Evolutionary conservation across 1,140 invertebrate genomes (phyloP).

Genomic region (Saccostrea echinata): DNA sequence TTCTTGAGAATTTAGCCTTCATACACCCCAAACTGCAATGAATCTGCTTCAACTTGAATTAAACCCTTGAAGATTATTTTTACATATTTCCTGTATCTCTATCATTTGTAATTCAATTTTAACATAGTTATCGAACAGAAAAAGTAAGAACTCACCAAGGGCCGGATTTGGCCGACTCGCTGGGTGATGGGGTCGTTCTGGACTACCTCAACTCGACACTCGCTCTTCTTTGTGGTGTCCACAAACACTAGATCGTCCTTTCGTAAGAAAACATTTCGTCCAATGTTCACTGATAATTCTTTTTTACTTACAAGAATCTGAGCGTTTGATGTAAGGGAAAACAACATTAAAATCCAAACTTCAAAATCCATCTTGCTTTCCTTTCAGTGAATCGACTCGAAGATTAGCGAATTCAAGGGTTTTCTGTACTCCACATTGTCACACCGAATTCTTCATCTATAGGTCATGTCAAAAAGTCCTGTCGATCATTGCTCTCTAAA

Average conservation of each 20-base stretch:
- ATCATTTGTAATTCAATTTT: no score
- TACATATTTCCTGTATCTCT: no score
- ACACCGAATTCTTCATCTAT: not conserved
- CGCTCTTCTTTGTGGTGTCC: slow-evolving; percentile 60
- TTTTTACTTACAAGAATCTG: slow-evolving; percentile 64
- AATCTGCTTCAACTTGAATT: no score
- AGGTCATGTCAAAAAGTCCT: not conserved
- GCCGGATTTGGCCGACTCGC: slow-evolving; percentile 71
- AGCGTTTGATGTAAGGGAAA: not conserved
- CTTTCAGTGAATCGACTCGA: not conserved
- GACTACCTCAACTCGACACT: slow-evolving; percentile 73
- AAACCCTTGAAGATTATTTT: no score
- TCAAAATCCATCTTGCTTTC: slow-evolving; percentile 42
- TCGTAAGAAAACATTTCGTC: slow-evolving; percentile 71
- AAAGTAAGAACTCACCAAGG: slow-evolving; percentile 66
- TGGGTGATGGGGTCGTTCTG: slow-evolving; percentile 75
- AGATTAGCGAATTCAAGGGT: not conserved
- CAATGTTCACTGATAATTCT: slow-evolving; percentile 72
- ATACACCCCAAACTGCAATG: not conserved
- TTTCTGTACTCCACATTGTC: not conserved
- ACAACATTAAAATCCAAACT: not conserved
- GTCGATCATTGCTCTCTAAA: slow-evolving; percentile 2
- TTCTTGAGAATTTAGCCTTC: not conserved
- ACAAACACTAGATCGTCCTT: slow-evolving; percentile 71
- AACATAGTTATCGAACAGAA: no score